These are phyloP conservation scores for Herpetotheres cachinnans DNA, from an alignment of 2,113 vertebrate species.

Conservation along the genomic window DNA sequence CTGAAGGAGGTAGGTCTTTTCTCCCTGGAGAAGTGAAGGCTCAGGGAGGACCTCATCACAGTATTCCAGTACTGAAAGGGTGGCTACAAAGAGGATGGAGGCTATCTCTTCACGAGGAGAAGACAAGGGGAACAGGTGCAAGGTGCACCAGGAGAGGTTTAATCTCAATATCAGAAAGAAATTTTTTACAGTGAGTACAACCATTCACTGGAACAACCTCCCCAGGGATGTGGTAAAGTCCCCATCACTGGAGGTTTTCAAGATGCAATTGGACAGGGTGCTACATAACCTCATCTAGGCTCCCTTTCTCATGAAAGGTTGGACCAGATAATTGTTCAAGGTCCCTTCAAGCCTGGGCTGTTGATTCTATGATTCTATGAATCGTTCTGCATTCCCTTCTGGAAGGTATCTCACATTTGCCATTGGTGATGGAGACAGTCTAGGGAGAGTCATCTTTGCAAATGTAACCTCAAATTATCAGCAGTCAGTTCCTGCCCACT, in stretches of 20 bases:
- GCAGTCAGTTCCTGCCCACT: neutral
- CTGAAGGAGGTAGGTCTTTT: neutral
- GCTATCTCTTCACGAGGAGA: neutral
- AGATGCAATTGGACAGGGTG: neutral
- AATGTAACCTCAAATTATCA: neutral
- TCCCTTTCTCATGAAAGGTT: neutral
- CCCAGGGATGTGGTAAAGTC: neutral
- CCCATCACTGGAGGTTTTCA: neutral
- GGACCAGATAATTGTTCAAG: neutral
- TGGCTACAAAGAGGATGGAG: neutral
- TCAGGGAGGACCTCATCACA: neutral
- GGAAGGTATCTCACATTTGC: neutral
- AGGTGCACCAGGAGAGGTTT: neutral
- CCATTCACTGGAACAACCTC: neutral
- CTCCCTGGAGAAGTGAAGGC: neutral
- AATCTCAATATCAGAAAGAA: neutral
- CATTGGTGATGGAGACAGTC: neutral
- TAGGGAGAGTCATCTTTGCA: neutral
- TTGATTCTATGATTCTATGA: neutral
- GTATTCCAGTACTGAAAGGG: neutral
- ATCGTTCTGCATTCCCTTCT: neutral
- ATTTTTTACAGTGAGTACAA: neutral
- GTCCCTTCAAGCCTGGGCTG: neutral
- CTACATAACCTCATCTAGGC: neutral
- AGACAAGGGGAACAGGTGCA: neutral